These are phyloP conservation scores for Piscicola geometra DNA, from an alignment of 2,888 invertebrate species.

Conservation along the genomic window DNA sequence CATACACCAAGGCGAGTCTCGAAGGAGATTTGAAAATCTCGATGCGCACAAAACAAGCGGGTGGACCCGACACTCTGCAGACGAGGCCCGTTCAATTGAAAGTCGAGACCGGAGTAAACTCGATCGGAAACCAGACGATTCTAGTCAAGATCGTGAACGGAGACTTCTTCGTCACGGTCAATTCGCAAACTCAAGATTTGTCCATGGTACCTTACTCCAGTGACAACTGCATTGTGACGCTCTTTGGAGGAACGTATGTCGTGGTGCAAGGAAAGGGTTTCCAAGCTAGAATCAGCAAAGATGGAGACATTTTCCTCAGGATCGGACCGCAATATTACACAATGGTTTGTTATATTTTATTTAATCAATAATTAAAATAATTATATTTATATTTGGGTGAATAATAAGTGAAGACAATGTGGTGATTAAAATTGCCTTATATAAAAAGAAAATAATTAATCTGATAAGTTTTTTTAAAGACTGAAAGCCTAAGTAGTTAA, in stretches of 20 bases:
- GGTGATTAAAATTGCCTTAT: no score
- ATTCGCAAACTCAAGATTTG: constrained; percentile 1
- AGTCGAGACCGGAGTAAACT: constrained; percentile 6
- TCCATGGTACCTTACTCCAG: neutral
- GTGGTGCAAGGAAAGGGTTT: constrained; percentile 15
- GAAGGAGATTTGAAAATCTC: constrained; percentile 18
- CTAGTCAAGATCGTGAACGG: neutral
- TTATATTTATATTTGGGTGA: no score
- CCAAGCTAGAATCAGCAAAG: constrained; percentile 14
- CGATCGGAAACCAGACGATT: constrained; percentile 4
- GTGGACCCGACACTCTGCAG: neutral
- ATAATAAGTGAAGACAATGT: no score
- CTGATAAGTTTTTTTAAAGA: no score
- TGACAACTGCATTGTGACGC: neutral
- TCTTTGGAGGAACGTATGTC: constrained; percentile 2
- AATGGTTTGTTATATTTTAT: constrained; percentile 26
- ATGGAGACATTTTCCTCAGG: constrained; percentile 23
- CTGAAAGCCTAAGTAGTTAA: no score
- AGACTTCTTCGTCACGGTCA: constrained; percentile 6
- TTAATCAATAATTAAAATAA: no score
- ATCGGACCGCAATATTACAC: neutral
- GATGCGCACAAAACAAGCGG: constrained; percentile 8
- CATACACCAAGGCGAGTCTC: neutral
- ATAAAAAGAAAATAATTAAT: no score
- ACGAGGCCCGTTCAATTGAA: constrained; percentile 12